Evolutionary conservation across 2,888 invertebrate genomes (phyloP).

Genomic region (Drosophila neotestacea): DNA sequence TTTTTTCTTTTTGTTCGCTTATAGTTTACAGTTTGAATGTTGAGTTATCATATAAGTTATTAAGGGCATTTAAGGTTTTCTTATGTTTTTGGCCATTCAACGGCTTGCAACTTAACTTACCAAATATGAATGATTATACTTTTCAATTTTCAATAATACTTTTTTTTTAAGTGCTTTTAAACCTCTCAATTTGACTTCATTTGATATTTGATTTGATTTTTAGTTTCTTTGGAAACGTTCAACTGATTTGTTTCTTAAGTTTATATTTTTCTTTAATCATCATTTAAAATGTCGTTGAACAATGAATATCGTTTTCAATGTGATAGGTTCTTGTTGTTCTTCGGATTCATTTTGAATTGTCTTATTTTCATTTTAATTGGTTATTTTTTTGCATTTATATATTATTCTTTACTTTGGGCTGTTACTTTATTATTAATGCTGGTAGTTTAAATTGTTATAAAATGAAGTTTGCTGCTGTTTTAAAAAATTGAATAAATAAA

Average conservation of each 20-base stretch:
- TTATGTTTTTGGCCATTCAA: conserved; percentile 12
- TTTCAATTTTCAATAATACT: conserved; percentile 39
- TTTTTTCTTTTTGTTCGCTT: not conserved
- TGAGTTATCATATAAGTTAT: conserved; percentile 42
- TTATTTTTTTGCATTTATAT: conserved; percentile 19
- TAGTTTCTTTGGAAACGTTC: conserved; percentile 17
- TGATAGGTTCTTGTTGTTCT: conserved; percentile 37
- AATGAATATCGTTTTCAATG: conserved; percentile 31
- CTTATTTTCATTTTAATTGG: conserved; percentile 10
- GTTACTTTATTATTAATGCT: conserved; percentile 40
- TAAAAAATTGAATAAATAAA: conserved; percentile 23
- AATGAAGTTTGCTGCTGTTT: conserved; percentile 42
- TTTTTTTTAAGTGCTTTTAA: conserved; percentile 36
- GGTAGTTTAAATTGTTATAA: conserved; percentile 28
- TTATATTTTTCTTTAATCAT: conserved; percentile 31
- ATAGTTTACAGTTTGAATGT: conserved; percentile 16
- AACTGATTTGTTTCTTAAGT: conserved; percentile 32
- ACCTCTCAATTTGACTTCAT: conserved; percentile 28
- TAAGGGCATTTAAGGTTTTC: conserved; percentile 10
- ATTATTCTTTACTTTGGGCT: conserved; percentile 26
- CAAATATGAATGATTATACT: conserved; percentile 52
- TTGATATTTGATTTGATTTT: conserved; percentile 15
- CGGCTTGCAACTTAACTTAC: conserved; percentile 67
- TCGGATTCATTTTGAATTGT: conserved; percentile 39
- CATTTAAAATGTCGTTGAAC: conserved; percentile 41